These are phyloP conservation scores for Raillietiella orientalis DNA, from an alignment of 2,888 invertebrate genomes.

Conservation along the genomic window DNA sequence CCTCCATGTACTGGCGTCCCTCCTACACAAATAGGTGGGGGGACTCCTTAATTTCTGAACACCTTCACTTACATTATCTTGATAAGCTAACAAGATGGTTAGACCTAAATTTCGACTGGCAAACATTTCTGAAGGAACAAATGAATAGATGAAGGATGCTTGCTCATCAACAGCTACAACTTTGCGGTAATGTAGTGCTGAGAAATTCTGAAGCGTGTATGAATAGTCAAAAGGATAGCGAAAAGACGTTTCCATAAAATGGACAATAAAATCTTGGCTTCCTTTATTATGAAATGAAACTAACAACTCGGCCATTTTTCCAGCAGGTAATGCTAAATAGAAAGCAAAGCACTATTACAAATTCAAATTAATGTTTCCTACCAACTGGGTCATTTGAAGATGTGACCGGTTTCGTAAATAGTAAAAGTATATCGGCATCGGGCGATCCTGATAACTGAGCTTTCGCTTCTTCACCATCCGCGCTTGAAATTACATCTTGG, in stretches of 20 bases:
- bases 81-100: conserved; percentile 65
- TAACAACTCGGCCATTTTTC: conserved; percentile 66
- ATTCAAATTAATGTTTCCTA: neutral
- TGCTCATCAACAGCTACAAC: conserved; percentile 67
- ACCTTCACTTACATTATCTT: conserved; percentile 26
- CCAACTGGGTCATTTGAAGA: conserved; percentile 12
- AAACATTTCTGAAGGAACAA: conserved; percentile 81
- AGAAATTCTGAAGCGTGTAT: conserved; percentile 94
- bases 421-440: conserved; percentile 60
- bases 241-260: conserved; percentile 86
- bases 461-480: conserved; percentile 24
- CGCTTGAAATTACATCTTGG: no score
- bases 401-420: conserved; percentile 48
- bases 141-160: conserved; percentile 77
- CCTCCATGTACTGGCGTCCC: conserved; percentile 35
- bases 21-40: conserved; percentile 15
- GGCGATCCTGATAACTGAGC: conserved; percentile 30
- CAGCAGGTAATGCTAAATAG: conserved; percentile 50
- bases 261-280: conserved; percentile 55
- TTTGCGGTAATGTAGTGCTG: conserved; percentile 52
- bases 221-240: conserved; percentile 95
- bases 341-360: conserved; percentile 5
- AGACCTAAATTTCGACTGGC: conserved; percentile 88
- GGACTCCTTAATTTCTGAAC: neutral
- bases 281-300: conserved; percentile 92